These are phyloP conservation scores for Lymantria monacha DNA, from an alignment of 2,888 invertebrate species.

Conservation along the genomic window DNA sequence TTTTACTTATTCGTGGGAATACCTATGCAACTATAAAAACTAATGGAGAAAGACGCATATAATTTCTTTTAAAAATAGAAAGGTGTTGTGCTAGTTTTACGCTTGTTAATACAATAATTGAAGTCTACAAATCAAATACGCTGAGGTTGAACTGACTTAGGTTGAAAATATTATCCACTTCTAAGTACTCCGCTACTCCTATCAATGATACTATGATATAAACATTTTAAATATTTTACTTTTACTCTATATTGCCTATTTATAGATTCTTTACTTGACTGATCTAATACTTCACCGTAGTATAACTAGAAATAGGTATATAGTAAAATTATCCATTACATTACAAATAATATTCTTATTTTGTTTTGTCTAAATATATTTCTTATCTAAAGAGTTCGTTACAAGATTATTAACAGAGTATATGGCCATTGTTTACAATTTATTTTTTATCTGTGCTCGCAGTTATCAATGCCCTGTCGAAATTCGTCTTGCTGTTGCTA, in stretches of 20 bases:
- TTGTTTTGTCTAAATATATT: constrained; percentile 65
- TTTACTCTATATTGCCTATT: background rate
- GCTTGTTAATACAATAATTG: constrained; percentile 27
- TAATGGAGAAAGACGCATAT: constrained; percentile 21
- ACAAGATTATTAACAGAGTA: constrained; percentile 49
- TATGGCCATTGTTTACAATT: constrained; percentile 72
- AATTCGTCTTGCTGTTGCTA: constrained; percentile 68
- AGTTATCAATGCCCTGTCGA: constrained; percentile 69
- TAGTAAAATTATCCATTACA: constrained; percentile 22
- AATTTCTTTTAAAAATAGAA: constrained; percentile 28
- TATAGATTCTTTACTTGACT: background rate
- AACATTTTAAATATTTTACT: too few species aligned
- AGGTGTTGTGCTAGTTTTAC: constrained; percentile 28
- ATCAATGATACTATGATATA: too few species aligned
- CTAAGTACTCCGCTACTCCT: too few species aligned
- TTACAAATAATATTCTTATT: constrained; percentile 40
- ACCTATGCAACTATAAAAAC: constrained; percentile 13
- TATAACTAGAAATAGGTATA: constrained; percentile 10
- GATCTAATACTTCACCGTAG: constrained; percentile 1
- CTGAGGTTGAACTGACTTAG: constrained; percentile 5
- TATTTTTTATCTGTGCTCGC: constrained; percentile 64
- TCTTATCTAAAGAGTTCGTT: constrained; percentile 62
- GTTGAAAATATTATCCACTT: constrained; percentile 1
- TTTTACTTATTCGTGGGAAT: constrained; percentile 2
- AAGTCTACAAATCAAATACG: constrained; percentile 15